Evolutionary conservation across 1,140 invertebrate genomes (phyloP), one percentile per base, ranked within the genome.

Genomic region (Nymphalis io): DNA sequence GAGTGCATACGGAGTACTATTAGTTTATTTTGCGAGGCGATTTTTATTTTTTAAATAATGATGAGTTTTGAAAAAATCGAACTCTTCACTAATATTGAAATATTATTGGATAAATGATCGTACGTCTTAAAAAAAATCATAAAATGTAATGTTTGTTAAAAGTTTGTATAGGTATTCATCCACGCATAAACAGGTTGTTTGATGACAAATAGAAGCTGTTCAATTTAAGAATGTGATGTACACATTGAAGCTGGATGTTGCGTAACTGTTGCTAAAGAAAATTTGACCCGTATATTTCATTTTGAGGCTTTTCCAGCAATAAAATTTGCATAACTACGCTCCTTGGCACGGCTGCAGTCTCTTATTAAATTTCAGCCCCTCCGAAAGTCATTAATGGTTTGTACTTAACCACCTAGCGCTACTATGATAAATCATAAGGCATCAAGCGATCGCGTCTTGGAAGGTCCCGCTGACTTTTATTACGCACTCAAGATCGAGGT

Each of bases 251-350:
- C 4, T 16, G 2, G 20, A 42, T 42, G 44, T 61, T 39, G 21
- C 33, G 51, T 44, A 38, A 59, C 48, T 11, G 60, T 68, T 68
- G n/a, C 15, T 18, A 39, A 40, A 51, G 21, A 16, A 40, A 76
- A 70, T 67, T 46, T n/a, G 11, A 11, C 18, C 71, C 80, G 79
- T 84, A 71, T 78, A 71, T 84, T 83, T 69, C 74, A 71, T 27
- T 39, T 65, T 78, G 73, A 89, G 85, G 88, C 78, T 88, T 87
- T 87, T 72, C 80, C 81, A 84, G 81, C 84, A 87, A 90, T 90
- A 90, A 89, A 89, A 90, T 89, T 90, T 90, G 85, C 88, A 90
- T 90, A 90, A 90, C 87, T 89, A 89, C 88, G 86, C 87, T 85
- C 81, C 80, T 81, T 85, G 84, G 81, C 85, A 76, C 80, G 78